Percentiles rank a stretch among this genome's conserved stretches.
phyloP scores from a whole-genome alignment of 2,113 vertebrate genomes.

The Callopanchax toddi region DNA sequence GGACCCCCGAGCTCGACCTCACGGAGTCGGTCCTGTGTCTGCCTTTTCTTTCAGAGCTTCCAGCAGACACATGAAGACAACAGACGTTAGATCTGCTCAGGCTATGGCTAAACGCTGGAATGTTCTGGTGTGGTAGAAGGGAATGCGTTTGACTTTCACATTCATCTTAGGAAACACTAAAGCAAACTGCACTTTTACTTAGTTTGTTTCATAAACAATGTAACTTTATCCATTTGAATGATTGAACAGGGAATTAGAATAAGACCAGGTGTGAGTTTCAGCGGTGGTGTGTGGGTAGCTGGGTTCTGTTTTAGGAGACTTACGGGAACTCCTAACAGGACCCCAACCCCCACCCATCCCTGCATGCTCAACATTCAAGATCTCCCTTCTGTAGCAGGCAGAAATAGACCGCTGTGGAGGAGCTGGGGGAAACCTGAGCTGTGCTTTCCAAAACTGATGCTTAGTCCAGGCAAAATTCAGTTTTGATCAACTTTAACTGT shows the following conservation, averaged over 20 bases:
- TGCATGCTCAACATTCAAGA: constrained; percentile 60
- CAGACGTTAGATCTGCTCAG: background rate
- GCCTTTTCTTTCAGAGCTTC: too few relatives aligned
- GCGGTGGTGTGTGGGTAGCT: too few relatives aligned
- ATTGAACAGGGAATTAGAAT: too few relatives aligned
- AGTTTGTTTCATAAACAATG: too few relatives aligned
- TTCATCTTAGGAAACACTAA: too few relatives aligned
- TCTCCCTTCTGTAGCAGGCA: constrained; percentile 42
- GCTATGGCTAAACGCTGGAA: too few relatives aligned
- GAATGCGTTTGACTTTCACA: too few relatives aligned
- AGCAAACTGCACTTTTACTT: too few relatives aligned
- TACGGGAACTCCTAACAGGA: constrained; percentile 37
- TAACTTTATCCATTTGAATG: too few relatives aligned
- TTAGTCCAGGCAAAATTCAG: background rate
- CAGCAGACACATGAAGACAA: background rate
- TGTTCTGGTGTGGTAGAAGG: too few relatives aligned
- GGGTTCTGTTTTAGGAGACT: constrained; percentile 29
- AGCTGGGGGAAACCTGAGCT: constrained; percentile 1
- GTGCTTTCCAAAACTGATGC: background rate
- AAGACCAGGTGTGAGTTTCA: too few relatives aligned
- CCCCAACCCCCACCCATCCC: constrained; percentile 36
- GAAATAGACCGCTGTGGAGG: constrained; percentile 51
- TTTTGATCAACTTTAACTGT: background rate
- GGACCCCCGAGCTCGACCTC: background rate
- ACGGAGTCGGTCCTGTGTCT: background rate